Conservation (phyloP, 1,140 invertebrate species). For the Arion vulgaris region DNA sequence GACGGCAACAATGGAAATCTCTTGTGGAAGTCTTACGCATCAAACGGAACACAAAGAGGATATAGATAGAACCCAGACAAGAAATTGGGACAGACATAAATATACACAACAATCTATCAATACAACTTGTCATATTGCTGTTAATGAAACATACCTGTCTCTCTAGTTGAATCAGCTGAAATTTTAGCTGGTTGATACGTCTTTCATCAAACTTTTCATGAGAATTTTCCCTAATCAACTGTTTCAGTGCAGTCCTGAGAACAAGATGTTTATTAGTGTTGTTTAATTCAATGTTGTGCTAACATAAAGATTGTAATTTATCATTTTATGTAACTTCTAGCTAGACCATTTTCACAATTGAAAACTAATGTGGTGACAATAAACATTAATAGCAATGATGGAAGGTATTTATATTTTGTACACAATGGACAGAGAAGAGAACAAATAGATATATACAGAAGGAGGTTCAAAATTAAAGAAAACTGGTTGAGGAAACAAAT, state of each 20-base stretch:
- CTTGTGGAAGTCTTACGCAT: too few relatives aligned
- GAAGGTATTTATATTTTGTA: too few relatives aligned
- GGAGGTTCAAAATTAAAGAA: too few relatives aligned
- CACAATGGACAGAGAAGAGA: too few relatives aligned
- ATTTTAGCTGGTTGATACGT: constrained; percentile 64
- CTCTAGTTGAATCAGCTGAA: constrained; percentile 68
- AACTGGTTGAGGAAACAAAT: too few relatives aligned
- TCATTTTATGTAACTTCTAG: background rate
- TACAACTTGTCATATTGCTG: background rate
- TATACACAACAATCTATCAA: too few relatives aligned
- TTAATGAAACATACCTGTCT: constrained; percentile 59
- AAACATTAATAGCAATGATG: background rate
- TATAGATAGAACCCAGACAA: too few relatives aligned
- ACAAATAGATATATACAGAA: too few relatives aligned
- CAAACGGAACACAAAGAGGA: too few relatives aligned
- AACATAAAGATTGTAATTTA: background rate
- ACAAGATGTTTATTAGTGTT: background rate
- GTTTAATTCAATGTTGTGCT: background rate
- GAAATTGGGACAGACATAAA: too few relatives aligned
- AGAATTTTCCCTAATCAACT: constrained; percentile 59
- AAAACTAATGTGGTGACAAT: background rate
- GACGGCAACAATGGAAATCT: too few relatives aligned
- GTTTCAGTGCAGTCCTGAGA: constrained; percentile 46
- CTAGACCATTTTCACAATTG: background rate
- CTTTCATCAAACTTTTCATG: constrained; percentile 70